Base-by-base conservation (phyloP, 2,888 invertebrate species). In the Caenorhabditis wallacei region DNA sequence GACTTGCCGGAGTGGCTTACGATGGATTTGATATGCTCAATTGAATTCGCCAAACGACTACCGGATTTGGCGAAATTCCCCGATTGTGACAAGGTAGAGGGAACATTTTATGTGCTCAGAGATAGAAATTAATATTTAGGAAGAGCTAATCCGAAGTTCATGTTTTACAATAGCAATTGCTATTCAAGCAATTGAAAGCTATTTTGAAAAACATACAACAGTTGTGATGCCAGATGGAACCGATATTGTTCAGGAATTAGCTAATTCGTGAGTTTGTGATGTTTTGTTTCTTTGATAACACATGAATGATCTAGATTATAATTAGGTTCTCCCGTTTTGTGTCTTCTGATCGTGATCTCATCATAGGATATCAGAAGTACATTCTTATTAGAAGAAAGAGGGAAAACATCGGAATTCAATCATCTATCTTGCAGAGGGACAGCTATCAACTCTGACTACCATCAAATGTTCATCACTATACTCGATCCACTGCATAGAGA, bases 141-240 rank as follows among this genome's bases (percentile, higher is more conserved):
- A 75, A 35, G 78, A 79, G 63, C 63, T 82, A 0, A 56, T 79
- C 24, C 72, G 82, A 35, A 61, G 46, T 30, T 72, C 82, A 5
- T 72, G 72, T 26, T 74, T 82, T 22, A 74, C 78, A 8, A 40
- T 82, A 0, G 78, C 82, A 0, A 69, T 82, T 20, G 82, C 82
- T 7, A 72, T 82, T 20, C 69, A 82, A 69, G 82, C 78, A 16
- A 78, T 82, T 30, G 82, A 82, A 26, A 79, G 78, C 54, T 82
- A 78, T 37, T 57, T 79, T 22, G 40, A 63, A 11, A 66, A 76
- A 18, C 76, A 82, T 8, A 37, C 18, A 16, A 57, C 37, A 54
- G 69, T 82, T 22, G 66, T 76, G 1, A 71, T 82, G 71, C 82
- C 82, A 26, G 82, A 82, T 51, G 82, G 82, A 43, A 82, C 76